Evolutionary conservation across 2,113 vertebrate species (phyloP).

Genomic region (Camelus dromedarius): DNA sequence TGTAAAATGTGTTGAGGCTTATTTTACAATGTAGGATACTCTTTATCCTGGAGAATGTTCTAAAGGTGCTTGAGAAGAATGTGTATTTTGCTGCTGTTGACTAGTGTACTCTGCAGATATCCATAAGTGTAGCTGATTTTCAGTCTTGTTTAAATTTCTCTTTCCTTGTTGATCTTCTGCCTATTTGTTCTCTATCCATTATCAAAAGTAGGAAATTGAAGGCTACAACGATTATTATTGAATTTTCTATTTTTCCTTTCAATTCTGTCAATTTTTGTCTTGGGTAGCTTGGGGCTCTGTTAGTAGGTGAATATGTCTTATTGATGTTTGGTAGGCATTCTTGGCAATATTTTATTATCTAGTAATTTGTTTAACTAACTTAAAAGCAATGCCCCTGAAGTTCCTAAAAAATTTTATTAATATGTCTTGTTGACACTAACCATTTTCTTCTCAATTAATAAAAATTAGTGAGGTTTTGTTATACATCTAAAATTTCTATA

Average conservation of each 20-base stretch:
- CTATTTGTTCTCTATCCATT: background rate
- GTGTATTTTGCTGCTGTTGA: background rate
- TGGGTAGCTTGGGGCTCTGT: background rate
- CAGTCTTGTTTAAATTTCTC: background rate
- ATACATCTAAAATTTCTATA: background rate
- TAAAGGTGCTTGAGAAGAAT: background rate
- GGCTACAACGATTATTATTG: background rate
- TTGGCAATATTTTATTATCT: background rate
- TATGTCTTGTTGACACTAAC: background rate
- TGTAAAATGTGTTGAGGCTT: background rate
- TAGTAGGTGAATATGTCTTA: background rate
- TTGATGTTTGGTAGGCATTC: background rate
- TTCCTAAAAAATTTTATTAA: background rate
- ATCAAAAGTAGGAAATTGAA: background rate
- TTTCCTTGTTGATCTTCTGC: background rate
- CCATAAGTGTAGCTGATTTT: background rate
- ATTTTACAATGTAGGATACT: background rate
- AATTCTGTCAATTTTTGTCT: background rate
- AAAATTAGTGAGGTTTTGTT: background rate
- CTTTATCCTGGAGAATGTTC: background rate
- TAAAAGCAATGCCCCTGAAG: constrained; percentile 10
- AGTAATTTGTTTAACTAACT: constrained; percentile 18
- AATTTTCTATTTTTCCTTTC: background rate
- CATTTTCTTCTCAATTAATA: background rate
- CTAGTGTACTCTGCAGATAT: background rate